These are phyloP conservation scores for Chrysemys picta DNA, from an alignment of 2,113 vertebrate species.

Conservation along the genomic window DNA sequence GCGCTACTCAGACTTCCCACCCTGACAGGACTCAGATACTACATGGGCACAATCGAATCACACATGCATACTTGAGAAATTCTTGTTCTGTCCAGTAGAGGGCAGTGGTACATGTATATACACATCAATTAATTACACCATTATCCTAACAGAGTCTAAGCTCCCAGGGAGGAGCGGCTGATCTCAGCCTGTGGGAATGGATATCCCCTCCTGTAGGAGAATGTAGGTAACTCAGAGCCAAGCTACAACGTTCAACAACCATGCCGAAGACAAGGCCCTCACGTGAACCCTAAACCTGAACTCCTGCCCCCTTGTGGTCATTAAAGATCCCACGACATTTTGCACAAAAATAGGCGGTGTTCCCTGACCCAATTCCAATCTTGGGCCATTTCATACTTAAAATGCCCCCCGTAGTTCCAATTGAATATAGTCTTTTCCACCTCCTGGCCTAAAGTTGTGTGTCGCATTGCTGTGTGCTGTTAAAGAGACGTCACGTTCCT, in stretches of 20 bases:
- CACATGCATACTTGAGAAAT: not conserved
- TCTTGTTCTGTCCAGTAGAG: not conserved
- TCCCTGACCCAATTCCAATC: not conserved
- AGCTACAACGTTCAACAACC: not conserved
- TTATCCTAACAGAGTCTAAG: not conserved
- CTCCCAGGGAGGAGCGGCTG: not conserved
- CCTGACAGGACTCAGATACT: too few species aligned
- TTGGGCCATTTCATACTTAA: not conserved
- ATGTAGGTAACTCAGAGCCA: not conserved
- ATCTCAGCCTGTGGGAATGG: too few species aligned
- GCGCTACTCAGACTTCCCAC: too few species aligned
- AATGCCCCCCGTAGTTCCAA: not conserved
- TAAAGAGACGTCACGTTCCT: not conserved
- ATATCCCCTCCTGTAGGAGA: not conserved
- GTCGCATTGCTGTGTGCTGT: not conserved
- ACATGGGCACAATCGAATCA: not conserved
- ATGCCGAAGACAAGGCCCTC: not conserved
- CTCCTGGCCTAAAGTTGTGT: not conserved
- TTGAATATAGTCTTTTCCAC: not conserved
- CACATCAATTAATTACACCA: not conserved
- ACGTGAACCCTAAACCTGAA: not conserved
- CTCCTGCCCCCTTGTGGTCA: fast-evolving
- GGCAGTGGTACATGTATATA: not conserved
- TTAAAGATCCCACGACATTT: not conserved
- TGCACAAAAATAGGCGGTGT: not conserved